Conservation (phyloP, 2,797 vertebrate genomes). For the Hippoglossus hippoglossus region DNA sequence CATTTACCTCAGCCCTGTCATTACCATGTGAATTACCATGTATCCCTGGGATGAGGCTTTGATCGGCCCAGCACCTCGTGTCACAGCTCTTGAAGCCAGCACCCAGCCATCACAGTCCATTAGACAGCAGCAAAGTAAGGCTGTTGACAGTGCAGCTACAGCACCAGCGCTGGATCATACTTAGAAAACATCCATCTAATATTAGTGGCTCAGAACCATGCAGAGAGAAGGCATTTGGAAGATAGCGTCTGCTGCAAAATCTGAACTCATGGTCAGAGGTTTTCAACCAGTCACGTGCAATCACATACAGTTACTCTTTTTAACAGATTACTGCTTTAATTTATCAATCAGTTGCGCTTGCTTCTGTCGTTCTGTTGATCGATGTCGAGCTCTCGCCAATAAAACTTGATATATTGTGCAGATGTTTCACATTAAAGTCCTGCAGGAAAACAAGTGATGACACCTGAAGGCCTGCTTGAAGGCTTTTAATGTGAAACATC, state of each 20-base stretch:
- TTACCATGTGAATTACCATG: constrained; percentile 73
- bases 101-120: constrained; percentile 63
- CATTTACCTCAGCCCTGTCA: constrained; percentile 77
- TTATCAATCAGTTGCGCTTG: not conserved
- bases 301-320: not conserved
- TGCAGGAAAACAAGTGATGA: no score
- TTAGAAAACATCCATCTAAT: constrained; percentile 38
- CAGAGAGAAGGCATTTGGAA: not conserved
- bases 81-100: constrained; percentile 52
- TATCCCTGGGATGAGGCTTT: constrained; percentile 73
- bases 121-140: constrained; percentile 46
- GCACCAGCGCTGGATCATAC: constrained; percentile 2
- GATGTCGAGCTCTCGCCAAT: not conserved
- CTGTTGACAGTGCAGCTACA: constrained; percentile 29
- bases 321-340: no score
- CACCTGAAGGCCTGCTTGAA: no score
- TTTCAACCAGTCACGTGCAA: not conserved
- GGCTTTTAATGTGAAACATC: no score
- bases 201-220: constrained; percentile 12
- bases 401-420: not conserved
- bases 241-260: not conserved
- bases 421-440: no score
- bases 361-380: not conserved
- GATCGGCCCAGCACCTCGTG: constrained; percentile 71
- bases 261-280: not conserved